phyloP scores from a whole-genome alignment of 2,113 vertebrate species.

The Pterocles burchelli region DNA sequence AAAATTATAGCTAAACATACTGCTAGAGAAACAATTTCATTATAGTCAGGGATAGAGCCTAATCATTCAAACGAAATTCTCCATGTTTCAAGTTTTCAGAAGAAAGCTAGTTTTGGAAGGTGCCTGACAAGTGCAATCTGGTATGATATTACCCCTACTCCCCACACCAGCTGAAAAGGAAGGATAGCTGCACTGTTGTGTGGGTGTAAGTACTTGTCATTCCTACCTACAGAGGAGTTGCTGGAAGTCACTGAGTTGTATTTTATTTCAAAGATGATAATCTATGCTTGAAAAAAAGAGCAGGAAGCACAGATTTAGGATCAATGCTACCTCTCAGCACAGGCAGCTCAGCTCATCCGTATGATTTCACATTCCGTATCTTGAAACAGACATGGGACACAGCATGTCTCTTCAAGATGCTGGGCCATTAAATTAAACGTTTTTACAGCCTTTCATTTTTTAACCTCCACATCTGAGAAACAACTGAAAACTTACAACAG shows the following conservation, averaged over 20 bases:
- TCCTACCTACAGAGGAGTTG: not conserved
- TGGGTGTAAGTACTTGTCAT: not conserved
- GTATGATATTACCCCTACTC: not conserved
- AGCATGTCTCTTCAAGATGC: not conserved
- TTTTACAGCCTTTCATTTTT: not conserved
- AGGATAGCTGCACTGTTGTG: not conserved
- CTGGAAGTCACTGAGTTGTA: not conserved
- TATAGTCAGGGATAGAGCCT: not conserved
- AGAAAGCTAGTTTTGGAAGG: not conserved
- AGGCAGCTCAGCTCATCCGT: not conserved
- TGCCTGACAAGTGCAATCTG: not conserved
- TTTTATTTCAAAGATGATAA: not conserved
- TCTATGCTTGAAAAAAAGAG: not conserved
- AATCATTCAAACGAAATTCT: not conserved
- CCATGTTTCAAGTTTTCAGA: not conserved
- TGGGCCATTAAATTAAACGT: not conserved
- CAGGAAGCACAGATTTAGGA: not conserved
- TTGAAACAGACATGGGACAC: not conserved
- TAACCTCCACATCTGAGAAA: not conserved
- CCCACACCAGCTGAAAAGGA: not conserved
- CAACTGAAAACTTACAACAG: not conserved
- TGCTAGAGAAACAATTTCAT: not conserved
- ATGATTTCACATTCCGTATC: not conserved
- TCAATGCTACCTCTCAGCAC: not conserved
- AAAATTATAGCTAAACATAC: not conserved